Evolutionary conservation across 2,113 vertebrate species (phyloP).

Genomic region (Mastomys coucha): DNA sequence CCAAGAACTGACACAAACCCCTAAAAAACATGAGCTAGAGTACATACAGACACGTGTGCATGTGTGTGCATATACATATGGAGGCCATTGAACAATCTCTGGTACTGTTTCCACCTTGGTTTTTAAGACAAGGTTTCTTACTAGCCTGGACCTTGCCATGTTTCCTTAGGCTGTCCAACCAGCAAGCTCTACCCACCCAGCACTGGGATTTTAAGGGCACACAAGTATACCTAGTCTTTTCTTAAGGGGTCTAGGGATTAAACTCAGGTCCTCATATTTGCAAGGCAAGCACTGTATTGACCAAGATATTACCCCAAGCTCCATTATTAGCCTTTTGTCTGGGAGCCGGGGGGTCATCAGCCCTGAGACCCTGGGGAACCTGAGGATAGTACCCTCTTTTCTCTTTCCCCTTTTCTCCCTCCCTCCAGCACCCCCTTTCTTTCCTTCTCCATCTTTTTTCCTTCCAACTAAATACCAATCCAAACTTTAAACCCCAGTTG

Average conservation of each 20-base stretch:
- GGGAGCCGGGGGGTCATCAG: neutral
- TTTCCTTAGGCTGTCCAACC: too few relatives aligned
- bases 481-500: neutral
- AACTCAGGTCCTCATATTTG: neutral
- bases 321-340: neutral
- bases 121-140: neutral
- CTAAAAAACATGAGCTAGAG: neutral
- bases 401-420: neutral
- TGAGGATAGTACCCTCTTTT: neutral
- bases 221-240: neutral
- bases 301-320: neutral
- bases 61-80: neutral
- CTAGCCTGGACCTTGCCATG: neutral
- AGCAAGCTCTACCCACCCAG: neutral
- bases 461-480: neutral
- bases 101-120: neutral
- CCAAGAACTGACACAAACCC: neutral
- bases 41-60: neutral
- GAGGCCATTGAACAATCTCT: neutral
- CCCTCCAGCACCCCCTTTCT: too few relatives aligned
- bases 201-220: neutral
- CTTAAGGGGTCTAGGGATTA: neutral
- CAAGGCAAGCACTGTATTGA: neutral
- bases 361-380: too few relatives aligned
- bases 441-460: neutral